A percentile compares a stretch with the other conserved stretches of the same genome.
Conservation (phyloP, 1,140 invertebrate species). For the Pseudomyrmex concolor region DNA sequence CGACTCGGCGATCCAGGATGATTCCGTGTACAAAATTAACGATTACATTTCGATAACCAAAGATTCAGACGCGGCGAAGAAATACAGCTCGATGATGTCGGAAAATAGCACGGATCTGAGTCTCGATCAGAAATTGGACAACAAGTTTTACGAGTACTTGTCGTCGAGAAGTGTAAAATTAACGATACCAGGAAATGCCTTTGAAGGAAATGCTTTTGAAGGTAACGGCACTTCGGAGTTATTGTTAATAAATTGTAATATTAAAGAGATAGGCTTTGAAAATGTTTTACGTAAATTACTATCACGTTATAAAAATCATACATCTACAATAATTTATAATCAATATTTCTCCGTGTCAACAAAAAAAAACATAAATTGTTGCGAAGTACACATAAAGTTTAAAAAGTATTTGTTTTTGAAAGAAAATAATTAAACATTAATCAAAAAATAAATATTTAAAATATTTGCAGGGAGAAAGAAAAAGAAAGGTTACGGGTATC, state of each 20-base stretch:
- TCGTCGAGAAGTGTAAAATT: constrained; percentile 82
- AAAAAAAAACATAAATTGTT: background rate
- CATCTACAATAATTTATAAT: constrained; percentile 1
- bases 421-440: background rate
- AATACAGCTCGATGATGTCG: constrained; percentile 36
- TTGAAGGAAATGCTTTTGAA: constrained; percentile 80
- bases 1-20: constrained; percentile 85
- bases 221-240: constrained; percentile 68
- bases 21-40: constrained; percentile 86
- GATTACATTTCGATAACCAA: constrained; percentile 86
- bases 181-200: constrained; percentile 82
- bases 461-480: constrained; percentile 83
- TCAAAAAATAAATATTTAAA: constrained; percentile 5
- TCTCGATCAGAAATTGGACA: constrained; percentile 80
- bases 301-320: background rate
- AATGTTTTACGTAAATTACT: constrained; percentile 7
- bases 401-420: background rate
- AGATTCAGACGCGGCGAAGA: constrained; percentile 69
- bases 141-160: constrained; percentile 82
- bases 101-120: constrained; percentile 75
- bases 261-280: background rate
- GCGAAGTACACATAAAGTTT: background rate
- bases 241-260: background rate
- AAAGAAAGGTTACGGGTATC: constrained; percentile 83
- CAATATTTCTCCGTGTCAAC: background rate